Evolutionary conservation across 2,888 invertebrate species (phyloP).

Genomic region (Perizoma flavofasciatum): DNA sequence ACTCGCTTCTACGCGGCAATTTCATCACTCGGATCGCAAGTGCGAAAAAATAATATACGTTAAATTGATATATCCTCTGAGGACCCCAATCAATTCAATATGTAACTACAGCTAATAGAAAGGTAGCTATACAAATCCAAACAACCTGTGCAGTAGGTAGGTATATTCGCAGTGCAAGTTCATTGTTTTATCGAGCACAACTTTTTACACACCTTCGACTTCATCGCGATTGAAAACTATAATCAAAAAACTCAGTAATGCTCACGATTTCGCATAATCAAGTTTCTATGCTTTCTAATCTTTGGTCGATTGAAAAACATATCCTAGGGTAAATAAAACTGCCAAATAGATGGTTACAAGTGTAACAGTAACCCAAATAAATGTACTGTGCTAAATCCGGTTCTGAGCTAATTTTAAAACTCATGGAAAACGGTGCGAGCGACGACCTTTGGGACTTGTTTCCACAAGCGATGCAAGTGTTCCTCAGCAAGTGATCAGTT

Average conservation of each 20-base stretch:
- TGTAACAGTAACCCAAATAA: conserved; percentile 66
- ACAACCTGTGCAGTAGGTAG: conserved; percentile 49
- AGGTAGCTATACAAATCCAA: conserved; percentile 17
- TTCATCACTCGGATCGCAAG: conserved; percentile 23
- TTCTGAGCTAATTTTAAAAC: conserved; percentile 56
- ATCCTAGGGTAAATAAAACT: conserved; percentile 31
- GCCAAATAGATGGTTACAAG: conserved; percentile 45
- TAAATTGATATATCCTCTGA: conserved; percentile 31
- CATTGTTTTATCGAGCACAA: conserved; percentile 59
- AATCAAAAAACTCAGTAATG: conserved; percentile 58
- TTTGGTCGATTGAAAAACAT: conserved; percentile 22
- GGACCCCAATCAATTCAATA: conserved; percentile 11
- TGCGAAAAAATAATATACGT: conserved; percentile 25
- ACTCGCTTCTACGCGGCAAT: conserved; percentile 13
- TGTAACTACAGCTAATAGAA: neutral
- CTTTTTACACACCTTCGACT: conserved; percentile 63
- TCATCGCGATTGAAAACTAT: conserved; percentile 54
- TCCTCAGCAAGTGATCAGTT: conserved; percentile 9
- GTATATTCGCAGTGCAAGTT: conserved; percentile 57
- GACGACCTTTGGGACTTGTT: conserved; percentile 50
- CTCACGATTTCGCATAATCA: conserved; percentile 67
- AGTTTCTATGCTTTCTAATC: conserved; percentile 36
- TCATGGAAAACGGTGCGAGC: conserved; percentile 54
- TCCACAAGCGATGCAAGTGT: conserved; percentile 16
- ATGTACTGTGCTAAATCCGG: conserved; percentile 60